Percentiles rank a stretch among this genome's conserved stretches.
These are phyloP conservation scores for Helarctos malayanus DNA, from an alignment of 2,797 vertebrate species.

Conservation along the genomic window DNA sequence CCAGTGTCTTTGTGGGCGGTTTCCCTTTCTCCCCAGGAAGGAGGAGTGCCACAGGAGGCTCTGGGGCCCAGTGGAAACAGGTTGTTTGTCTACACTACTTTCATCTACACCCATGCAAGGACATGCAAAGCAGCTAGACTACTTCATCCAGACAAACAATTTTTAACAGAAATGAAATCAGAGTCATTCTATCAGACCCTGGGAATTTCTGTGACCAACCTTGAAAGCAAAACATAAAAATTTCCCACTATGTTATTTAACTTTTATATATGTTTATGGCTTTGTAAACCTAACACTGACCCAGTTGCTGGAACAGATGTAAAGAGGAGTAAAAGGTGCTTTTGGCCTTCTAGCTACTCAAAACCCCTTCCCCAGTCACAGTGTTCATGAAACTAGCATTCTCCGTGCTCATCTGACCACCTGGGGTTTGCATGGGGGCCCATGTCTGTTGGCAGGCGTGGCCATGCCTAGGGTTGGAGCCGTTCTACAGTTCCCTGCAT, in stretches of 20 bases:
- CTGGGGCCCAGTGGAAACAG: neutral
- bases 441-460: neutral
- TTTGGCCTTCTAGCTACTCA: neutral
- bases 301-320: neutral
- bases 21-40: neutral
- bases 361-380: neutral
- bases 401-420: neutral
- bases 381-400: neutral
- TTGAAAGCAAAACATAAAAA: neutral
- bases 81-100: neutral
- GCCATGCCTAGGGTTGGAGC: neutral
- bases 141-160: neutral
- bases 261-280: neutral
- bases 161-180: slow-evolving; percentile 35
- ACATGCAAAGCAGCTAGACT: neutral
- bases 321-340: neutral
- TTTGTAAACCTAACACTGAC: neutral
- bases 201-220: neutral
- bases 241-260: neutral
- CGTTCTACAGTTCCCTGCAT: neutral
- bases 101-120: neutral
- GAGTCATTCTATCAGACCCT: neutral
- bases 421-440: neutral
- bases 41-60: neutral
- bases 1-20: neutral